phyloP scores from a whole-genome alignment of 2,888 invertebrate genomes.

The Bugula neritina region DNA sequence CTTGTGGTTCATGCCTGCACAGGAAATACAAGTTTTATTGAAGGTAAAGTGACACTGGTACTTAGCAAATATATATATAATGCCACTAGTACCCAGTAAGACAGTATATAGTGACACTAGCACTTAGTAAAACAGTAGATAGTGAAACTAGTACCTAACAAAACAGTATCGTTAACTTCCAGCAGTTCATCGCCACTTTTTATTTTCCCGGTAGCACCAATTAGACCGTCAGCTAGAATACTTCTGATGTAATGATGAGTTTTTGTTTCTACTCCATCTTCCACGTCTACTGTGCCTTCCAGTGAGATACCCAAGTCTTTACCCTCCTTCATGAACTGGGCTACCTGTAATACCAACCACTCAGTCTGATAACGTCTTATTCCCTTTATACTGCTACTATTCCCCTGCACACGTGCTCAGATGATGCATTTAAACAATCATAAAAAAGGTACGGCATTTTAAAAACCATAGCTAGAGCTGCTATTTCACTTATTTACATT shows the following conservation, averaged over 20 bases:
- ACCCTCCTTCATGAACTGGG: constrained; percentile 83
- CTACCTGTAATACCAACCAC: constrained; percentile 65
- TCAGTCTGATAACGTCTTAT: no score
- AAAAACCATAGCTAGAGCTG: no score
- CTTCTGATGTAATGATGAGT: constrained; percentile 98
- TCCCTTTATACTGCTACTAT: no score
- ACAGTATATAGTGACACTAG: no score
- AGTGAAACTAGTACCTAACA: constrained; percentile 21
- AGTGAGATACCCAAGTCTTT: constrained; percentile 93
- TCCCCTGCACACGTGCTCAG: no score
- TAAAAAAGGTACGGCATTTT: no score
- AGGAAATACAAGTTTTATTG: constrained; percentile 45
- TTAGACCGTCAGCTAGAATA: constrained; percentile 93
- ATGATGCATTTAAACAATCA: no score
- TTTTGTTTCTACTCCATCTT: constrained; percentile 84
- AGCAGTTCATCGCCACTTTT: constrained; percentile 91
- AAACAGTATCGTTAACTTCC: constrained; percentile 57
- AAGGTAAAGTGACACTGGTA: neutral
- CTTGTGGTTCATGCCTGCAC: constrained; percentile 82
- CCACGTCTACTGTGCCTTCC: constrained; percentile 97
- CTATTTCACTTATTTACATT: no score
- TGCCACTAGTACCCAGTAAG: no score
- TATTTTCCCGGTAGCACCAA: constrained; percentile 81
- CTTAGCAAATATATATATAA: no score
- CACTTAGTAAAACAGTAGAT: no score